Evolutionary conservation across 2,797 vertebrate species (phyloP).

Genomic region (Nothura maculosa): DNA sequence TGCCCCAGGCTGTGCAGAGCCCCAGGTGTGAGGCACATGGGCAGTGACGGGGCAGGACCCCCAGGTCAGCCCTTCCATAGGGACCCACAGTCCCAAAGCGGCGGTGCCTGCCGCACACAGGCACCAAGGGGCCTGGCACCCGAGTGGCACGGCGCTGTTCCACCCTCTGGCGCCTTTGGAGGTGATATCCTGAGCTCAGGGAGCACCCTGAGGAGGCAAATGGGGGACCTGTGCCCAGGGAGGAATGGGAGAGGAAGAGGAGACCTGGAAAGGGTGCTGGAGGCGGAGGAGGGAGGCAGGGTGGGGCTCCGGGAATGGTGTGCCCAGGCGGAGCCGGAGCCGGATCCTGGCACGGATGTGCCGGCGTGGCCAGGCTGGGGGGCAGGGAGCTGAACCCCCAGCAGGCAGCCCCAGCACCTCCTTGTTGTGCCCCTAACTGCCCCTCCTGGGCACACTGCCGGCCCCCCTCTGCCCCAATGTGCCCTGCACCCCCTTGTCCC

Average conservation of each 20-base stretch:
- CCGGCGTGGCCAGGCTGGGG: background rate
- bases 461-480: background rate
- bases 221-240: accelerated
- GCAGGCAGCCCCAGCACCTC: background rate
- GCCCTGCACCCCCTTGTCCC: background rate
- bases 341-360: conserved; percentile 70
- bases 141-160: background rate
- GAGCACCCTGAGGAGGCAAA: background rate
- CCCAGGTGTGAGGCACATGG: background rate
- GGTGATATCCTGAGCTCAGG: background rate
- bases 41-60: accelerated
- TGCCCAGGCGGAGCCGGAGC: background rate
- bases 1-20: no score
- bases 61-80: background rate
- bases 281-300: background rate
- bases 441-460: background rate
- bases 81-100: background rate
- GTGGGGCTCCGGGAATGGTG: background rate
- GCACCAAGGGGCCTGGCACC: accelerated
- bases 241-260: background rate
- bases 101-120: background rate
- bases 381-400: background rate
- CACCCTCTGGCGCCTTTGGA: background rate
- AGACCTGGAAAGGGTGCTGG: conserved; percentile 50
- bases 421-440: background rate